These are phyloP conservation scores for Vollenhovia emeryi DNA, from an alignment of 1,140 invertebrate genomes.

Conservation along the genomic window DNA sequence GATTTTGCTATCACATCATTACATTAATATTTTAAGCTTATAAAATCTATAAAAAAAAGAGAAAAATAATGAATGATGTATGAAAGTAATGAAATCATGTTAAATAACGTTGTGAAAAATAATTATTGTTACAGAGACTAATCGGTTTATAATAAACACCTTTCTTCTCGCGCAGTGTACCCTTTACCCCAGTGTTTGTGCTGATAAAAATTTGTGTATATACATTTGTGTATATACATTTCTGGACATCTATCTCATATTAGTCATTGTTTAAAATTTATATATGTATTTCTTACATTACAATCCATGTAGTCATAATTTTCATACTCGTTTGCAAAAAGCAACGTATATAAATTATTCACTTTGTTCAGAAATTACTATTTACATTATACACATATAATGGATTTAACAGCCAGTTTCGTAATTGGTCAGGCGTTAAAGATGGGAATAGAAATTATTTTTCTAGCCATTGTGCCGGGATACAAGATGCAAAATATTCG, in stretches of 20 bases:
- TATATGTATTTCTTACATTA: neutral
- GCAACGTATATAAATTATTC: neutral
- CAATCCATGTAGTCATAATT: neutral
- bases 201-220: constrained; percentile 69
- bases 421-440: constrained; percentile 22
- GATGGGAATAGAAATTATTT: constrained; percentile 43
- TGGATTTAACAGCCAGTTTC: constrained; percentile 31
- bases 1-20: neutral
- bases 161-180: constrained; percentile 55
- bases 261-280: neutral
- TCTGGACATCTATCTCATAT: constrained; percentile 23
- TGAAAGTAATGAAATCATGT: constrained; percentile 27
- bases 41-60: constrained; percentile 14
- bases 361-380: neutral
- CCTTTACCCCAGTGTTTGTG: constrained; percentile 82
- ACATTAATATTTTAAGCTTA: neutral
- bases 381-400: neutral
- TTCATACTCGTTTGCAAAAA: constrained; percentile 51
- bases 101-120: constrained; percentile 12
- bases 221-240: constrained; percentile 62
- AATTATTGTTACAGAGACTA: constrained; percentile 3
- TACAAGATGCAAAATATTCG: constrained; percentile 69
- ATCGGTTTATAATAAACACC: constrained; percentile 25
- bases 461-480: constrained; percentile 41
- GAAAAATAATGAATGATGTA: constrained; percentile 26